Conservation (phyloP, 2,113 vertebrate genomes). For the Gallinago media region DNA sequence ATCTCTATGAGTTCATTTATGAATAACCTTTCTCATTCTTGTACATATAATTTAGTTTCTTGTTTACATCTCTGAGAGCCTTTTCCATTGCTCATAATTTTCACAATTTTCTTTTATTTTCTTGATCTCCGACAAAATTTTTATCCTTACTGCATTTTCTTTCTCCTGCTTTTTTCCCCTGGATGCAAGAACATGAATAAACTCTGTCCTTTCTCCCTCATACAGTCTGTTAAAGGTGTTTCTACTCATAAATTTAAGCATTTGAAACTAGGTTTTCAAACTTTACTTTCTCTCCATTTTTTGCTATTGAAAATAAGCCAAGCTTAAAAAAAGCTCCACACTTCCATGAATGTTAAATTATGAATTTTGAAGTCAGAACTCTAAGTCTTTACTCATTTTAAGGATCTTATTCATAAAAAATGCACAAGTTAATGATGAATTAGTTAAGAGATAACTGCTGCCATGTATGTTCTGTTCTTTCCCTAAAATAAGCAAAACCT, state of each 20-base stretch:
- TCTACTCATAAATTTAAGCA: not conserved
- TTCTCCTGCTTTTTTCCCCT: not conserved
- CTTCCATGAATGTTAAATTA: conserved; percentile 8
- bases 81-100: not conserved
- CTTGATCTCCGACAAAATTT: not conserved
- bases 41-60: not conserved
- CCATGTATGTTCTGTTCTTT: not conserved
- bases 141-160: not conserved
- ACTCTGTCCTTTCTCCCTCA: not conserved
- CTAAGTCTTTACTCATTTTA: not conserved
- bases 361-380: not conserved
- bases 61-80: not conserved
- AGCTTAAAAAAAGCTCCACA: not conserved
- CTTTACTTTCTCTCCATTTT: not conserved
- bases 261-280: not conserved
- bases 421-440: conserved; percentile 15
- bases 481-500: not conserved
- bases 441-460: not conserved
- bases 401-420: not conserved
- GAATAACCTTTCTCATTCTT: not conserved
- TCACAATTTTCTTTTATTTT: not conserved
- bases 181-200: not conserved
- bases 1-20: not conserved
- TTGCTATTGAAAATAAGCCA: conserved; percentile 2
- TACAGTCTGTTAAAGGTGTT: not conserved